Base-by-base conservation (phyloP, 2,113 vertebrate species). In the Tyto alba region DNA sequence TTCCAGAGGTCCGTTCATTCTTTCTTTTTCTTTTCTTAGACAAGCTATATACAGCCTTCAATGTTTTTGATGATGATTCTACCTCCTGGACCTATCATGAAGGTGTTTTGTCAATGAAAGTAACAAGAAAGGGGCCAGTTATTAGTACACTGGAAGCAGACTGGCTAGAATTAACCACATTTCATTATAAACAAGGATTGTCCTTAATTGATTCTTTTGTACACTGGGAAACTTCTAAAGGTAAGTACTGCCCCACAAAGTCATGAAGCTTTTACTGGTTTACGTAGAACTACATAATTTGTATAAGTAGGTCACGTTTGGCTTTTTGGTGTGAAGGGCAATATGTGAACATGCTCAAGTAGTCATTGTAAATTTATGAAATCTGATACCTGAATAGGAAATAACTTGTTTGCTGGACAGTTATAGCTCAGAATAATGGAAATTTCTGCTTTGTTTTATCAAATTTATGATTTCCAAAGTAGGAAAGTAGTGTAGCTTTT, bases 101-200 rank as follows among this genome's bases (percentile, higher is more conserved):
- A 92, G 99, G 99, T 36, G 85, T 97, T 63, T 97, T 99, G 50
- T 99, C 99, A 53, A 98, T 99, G 98, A 99, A 99, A 57, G 98
- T 99, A 16, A 98, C 99, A 53, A 98, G 99, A 85, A 99, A 99
- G 94, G 99, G 99, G 27, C 97, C 99, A 7, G 98, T 99, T 80
- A 98, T 99, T 90, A 99, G 98, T 43, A 97, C 98, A 3, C 97
- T 99, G 90, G 99, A 99, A 78, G 99, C 99, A 17, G 99, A 99
- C 89, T 99, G 99, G 99, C 98, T 99, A 72, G 99, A 99, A 95
- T 96, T 99, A 97, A 99, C 99, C 4, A 98, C 99, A 0, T 98
- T 98, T 92, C 99, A 99, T 97, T 99, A 99, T 75, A 98, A 99
- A 80, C 99, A 99, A 97, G 99, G 99, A 94, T 98, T 99, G 97